Base-by-base conservation (phyloP, 2,888 invertebrate genomes). In the Periphyllus acericola region DNA sequence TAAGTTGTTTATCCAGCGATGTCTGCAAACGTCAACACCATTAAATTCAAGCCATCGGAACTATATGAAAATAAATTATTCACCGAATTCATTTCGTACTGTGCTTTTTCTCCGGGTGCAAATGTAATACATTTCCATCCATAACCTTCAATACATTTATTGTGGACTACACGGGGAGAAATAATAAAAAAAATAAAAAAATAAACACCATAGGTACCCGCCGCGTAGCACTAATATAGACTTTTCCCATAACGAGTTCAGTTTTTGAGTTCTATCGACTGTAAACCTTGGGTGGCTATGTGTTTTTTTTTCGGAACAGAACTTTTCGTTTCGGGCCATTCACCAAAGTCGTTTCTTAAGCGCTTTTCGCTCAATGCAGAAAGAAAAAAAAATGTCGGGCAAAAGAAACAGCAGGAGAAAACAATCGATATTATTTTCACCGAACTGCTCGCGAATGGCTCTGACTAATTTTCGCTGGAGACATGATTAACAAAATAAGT, bases 321-420 rank as follows among this genome's bases (percentile, higher is more conserved):
- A 66, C 74, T 81, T 87, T 81, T 87, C 34, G 87, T 87, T 66
- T 87, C 87, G 74, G 74, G 79, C 75, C 46, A 75, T 87, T 87
- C 66, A 32, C 81, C 75, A 75, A 32, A 29, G 86, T 72, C 14
- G 79, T 85, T 71, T 36, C 52, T 85, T 71, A 72, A 81, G n/a
- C 66, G 74, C 74, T 87, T 87, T 79, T 81, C 29, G 11, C 25
- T 74, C 75, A 4, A 32, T 25, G 19, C 55, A 84, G 66, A 52
- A 81, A 2, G 40, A 25, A 71, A 72, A 83, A 71, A 82, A 82
- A 25, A 6, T 9, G 40, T 34, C 34, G 32, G 8, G 32, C 46
- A 60, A 79, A 14, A 46, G 2, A 79, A 78, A 85, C 25, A 2
- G 25, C 40, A 25, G 17, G n/a, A 5, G 32, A 83, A 60, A 72